Evolutionary conservation across 2,797 vertebrate genomes (phyloP).

Genomic region (Microchirus variegatus): DNA sequence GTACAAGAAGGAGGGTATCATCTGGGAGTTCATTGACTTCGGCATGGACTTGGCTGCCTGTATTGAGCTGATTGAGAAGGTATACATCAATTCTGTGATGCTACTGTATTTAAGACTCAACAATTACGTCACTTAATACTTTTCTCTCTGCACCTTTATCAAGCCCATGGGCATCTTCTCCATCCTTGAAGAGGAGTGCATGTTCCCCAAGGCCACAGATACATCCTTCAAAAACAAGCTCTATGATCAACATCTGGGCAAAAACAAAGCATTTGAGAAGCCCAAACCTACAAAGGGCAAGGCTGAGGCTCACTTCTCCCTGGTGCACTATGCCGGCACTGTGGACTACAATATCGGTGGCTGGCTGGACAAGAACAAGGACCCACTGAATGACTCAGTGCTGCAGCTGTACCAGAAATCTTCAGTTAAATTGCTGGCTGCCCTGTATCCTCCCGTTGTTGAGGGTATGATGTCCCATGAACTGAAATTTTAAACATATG

Average conservation of each 20-base stretch:
- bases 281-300: constrained; percentile 88
- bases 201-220: constrained; percentile 89
- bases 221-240: constrained; percentile 90
- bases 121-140: not conserved
- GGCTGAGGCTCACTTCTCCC: constrained; percentile 87
- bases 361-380: constrained; percentile 86
- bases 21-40: constrained; percentile 84
- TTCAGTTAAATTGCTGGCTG: constrained; percentile 50
- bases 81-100: constrained; percentile 82
- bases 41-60: constrained; percentile 83
- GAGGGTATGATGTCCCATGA: constrained; percentile 69
- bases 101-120: not conserved
- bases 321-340: constrained; percentile 89
- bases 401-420: constrained; percentile 86
- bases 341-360: constrained; percentile 90
- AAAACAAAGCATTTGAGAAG: constrained; percentile 87
- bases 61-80: constrained; percentile 85
- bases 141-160: constrained; percentile 5
- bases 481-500: no score
- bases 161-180: constrained; percentile 77
- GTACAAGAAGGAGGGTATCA: constrained; percentile 84
- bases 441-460: constrained; percentile 74
- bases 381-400: constrained; percentile 85
- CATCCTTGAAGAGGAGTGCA: constrained; percentile 91
- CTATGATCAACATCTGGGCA: constrained; percentile 90